Percentiles rank a stretch among this genome's conserved stretches.
phyloP scores from a whole-genome alignment of 1,140 invertebrate genomes.

The Nebria ingens region DNA sequence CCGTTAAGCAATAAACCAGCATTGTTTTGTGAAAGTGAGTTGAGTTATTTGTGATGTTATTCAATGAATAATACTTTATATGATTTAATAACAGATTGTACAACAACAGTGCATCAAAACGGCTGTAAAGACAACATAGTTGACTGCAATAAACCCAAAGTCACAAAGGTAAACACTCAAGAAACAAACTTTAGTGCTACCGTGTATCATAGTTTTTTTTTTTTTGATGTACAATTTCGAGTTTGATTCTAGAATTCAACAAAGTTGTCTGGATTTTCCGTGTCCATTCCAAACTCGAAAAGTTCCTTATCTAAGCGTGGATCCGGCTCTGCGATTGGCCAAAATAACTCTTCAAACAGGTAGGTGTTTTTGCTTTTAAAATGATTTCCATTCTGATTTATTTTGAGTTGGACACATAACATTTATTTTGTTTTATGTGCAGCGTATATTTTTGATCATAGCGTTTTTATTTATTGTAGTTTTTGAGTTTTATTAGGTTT shows the following conservation, averaged over 20 bases:
- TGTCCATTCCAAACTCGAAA: constrained; percentile 30
- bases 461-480: too few relatives aligned
- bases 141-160: constrained; percentile 63
- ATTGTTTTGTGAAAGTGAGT: too few relatives aligned
- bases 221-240: constrained; percentile 6
- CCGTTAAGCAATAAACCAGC: constrained; percentile 66
- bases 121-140: constrained; percentile 75
- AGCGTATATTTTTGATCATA: too few relatives aligned
- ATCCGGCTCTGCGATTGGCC: constrained; percentile 30
- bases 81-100: constrained; percentile 66
- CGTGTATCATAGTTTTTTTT: constrained; percentile 10
- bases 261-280: constrained; percentile 27
- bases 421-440: too few relatives aligned
- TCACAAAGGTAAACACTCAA: constrained; percentile 46
- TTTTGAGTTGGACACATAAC: too few relatives aligned
- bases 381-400: too few relatives aligned
- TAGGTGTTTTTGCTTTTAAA: too few relatives aligned
- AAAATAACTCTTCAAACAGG: constrained; percentile 31
- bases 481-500: too few relatives aligned
- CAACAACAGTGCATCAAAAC: constrained; percentile 73
- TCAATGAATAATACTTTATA: too few relatives aligned
- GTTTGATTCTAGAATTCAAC: constrained; percentile 31
- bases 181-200: background rate
- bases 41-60: too few relatives aligned
- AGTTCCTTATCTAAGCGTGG: constrained; percentile 32